Conservation (phyloP, 2,797 vertebrate species). For the Poeciliopsis presidionis region DNA sequence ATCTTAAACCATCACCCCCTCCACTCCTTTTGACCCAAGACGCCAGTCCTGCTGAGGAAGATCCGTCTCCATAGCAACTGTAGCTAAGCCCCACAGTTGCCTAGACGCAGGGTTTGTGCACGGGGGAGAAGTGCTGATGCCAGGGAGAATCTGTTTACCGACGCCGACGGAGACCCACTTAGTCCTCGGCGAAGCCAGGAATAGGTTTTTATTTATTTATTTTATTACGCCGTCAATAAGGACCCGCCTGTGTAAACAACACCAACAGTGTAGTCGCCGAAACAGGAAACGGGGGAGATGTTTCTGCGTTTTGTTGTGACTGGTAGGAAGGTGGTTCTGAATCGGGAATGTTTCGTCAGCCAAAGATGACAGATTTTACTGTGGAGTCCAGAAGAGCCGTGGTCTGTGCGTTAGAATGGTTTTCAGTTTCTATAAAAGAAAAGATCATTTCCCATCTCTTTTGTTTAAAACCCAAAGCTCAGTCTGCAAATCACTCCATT, state of each 20-base stretch:
- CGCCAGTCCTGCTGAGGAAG: conserved; percentile 53
- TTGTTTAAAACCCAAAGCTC: neutral
- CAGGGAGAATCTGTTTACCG: conserved; percentile 69
- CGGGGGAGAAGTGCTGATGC: conserved; percentile 70
- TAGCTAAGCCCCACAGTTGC: conserved; percentile 77
- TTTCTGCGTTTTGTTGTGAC: conserved; percentile 20
- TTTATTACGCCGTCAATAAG: conserved; percentile 30
- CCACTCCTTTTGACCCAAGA: conserved; percentile 41
- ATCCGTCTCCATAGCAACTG: conserved; percentile 80
- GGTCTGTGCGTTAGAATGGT: neutral
- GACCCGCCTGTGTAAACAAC: conserved; percentile 52
- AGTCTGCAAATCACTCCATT: neutral
- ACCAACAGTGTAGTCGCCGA: conserved; percentile 42
- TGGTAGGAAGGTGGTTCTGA: conserved; percentile 2
- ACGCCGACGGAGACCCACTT: conserved; percentile 53
- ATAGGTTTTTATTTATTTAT: conserved; percentile 12
- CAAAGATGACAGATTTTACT: neutral
- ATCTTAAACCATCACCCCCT: conserved; percentile 26
- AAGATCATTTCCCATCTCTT: neutral
- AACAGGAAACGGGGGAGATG: conserved; percentile 12
- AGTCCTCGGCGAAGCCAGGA: conserved; percentile 57
- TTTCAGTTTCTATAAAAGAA: neutral
- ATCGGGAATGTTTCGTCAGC: conserved; percentile 12
- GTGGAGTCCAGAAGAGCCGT: neutral
- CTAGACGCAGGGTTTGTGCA: conserved; percentile 58